Evolutionary conservation across 2,888 invertebrate genomes (phyloP).

Genomic region (Leptogaster cylindrica): DNA sequence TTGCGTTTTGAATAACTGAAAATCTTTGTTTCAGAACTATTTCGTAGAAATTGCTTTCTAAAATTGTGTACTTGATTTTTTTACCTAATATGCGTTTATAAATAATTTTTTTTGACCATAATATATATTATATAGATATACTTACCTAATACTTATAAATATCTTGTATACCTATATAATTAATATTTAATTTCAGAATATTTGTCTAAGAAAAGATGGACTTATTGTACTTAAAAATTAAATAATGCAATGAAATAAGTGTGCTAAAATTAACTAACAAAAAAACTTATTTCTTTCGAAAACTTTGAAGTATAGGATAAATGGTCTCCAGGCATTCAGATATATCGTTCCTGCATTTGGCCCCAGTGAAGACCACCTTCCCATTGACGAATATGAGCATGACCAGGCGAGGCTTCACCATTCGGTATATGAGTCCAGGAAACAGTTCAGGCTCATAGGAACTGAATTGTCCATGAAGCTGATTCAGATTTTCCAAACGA

Average conservation of each 20-base stretch:
- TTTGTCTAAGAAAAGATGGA: too few species aligned
- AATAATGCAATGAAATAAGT: neutral
- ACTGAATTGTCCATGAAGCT: conserved; percentile 76
- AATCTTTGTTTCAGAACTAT: too few species aligned
- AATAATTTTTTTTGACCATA: too few species aligned
- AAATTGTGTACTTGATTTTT: too few species aligned
- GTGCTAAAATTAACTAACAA: neutral
- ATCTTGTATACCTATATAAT: too few species aligned
- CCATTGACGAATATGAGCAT: conserved; percentile 98
- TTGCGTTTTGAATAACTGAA: too few species aligned
- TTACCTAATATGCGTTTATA: too few species aligned
- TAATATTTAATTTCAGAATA: too few species aligned
- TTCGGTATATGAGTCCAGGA: conserved; percentile 97
- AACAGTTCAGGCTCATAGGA: conserved; percentile 98
- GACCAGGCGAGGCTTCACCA: conserved; percentile 95
- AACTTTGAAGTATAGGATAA: conserved; percentile 93
- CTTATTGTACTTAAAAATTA: too few species aligned
- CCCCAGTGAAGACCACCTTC: conserved; percentile 95
- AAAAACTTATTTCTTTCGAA: conserved; percentile 74
- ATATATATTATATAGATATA: too few species aligned
- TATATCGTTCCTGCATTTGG: conserved; percentile 89
- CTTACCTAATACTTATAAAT: too few species aligned
- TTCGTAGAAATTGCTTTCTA: too few species aligned
- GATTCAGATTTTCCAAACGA: conserved; percentile 75
- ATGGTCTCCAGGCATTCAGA: conserved; percentile 94